Evolutionary conservation across 2,113 vertebrate genomes (phyloP).

Genomic region (Dolichallabes microphthalmus): DNA sequence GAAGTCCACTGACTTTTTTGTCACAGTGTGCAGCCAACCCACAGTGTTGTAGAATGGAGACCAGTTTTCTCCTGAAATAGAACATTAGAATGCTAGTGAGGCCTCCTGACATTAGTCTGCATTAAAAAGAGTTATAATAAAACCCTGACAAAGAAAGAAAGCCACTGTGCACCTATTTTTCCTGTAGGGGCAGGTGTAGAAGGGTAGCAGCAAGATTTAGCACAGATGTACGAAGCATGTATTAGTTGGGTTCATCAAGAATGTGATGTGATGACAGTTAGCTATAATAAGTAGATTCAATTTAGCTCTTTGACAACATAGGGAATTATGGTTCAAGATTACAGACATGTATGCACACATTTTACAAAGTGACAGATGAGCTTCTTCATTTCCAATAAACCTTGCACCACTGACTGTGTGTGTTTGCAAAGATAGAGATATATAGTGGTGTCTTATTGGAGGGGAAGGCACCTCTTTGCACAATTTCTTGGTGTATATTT

Average conservation of each 20-base stretch:
- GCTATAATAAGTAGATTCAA: neutral
- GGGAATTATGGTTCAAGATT: neutral
- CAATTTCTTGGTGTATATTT: neutral
- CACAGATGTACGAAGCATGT: neutral
- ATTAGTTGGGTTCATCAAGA: neutral
- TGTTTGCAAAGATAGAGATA: slow-evolving; percentile 3
- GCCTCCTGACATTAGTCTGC: slow-evolving; percentile 25
- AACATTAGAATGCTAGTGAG: slow-evolving; percentile 32
- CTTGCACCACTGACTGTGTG: neutral
- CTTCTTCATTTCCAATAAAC: slow-evolving; percentile 9
- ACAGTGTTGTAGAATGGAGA: slow-evolving; percentile 37
- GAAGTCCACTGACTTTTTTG: slow-evolving; percentile 70
- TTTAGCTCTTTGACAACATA: neutral
- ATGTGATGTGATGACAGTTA: neutral
- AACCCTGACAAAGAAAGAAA: slow-evolving; percentile 41
- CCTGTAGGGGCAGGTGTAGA: neutral
- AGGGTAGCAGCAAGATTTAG: neutral
- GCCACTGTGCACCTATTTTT: neutral
- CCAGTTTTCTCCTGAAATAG: slow-evolving; percentile 16
- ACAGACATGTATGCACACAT: neutral
- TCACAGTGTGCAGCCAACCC: slow-evolving; percentile 58
- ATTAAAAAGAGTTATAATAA: slow-evolving; percentile 20
- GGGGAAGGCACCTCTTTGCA: neutral
- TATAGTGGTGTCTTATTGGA: neutral
- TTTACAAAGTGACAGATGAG: neutral